Evolutionary conservation across 1,140 invertebrate genomes (phyloP).

Genomic region (Zaprionus taronus): DNA sequence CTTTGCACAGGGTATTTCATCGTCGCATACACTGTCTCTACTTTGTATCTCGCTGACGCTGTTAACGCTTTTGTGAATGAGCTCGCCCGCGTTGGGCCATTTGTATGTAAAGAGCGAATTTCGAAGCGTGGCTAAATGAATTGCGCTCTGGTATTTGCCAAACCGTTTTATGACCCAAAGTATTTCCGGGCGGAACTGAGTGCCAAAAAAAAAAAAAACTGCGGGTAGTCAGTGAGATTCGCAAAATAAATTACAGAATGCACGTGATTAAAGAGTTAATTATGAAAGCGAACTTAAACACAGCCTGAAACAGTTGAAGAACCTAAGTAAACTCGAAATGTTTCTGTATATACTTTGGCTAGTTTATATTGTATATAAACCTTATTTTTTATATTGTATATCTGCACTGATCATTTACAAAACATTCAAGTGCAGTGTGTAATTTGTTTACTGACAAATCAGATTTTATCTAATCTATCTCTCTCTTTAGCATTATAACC

Average conservation of each 20-base stretch:
- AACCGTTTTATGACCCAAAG: conserved; percentile 1
- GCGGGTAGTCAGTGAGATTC: neutral
- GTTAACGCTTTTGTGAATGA: conserved; percentile 20
- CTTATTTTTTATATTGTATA: neutral
- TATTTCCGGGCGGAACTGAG: neutral
- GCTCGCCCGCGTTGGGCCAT: conserved; percentile 39
- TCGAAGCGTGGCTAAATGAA: neutral
- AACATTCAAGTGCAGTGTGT: neutral
- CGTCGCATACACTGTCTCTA: neutral
- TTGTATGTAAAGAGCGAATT: conserved; percentile 50
- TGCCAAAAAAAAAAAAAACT: neutral
- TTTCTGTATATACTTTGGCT: neutral
- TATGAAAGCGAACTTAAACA: neutral
- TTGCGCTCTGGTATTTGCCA: conserved; percentile 8
- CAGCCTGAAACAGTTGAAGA: neutral
- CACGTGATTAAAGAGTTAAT: neutral
- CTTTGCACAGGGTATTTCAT: conserved; percentile 1
- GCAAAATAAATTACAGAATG: neutral
- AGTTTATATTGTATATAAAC: neutral
- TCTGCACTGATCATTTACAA: neutral
- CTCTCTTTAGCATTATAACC: neutral
- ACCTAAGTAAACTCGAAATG: too few species aligned
- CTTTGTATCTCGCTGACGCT: neutral
- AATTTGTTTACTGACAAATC: neutral
- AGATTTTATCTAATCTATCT: neutral